Percentiles rank a stretch among this genome's conserved stretches.
These are phyloP conservation scores for Phyllostomus hastatus DNA, from an alignment of 2,113 vertebrate genomes.

Conservation along the genomic window DNA sequence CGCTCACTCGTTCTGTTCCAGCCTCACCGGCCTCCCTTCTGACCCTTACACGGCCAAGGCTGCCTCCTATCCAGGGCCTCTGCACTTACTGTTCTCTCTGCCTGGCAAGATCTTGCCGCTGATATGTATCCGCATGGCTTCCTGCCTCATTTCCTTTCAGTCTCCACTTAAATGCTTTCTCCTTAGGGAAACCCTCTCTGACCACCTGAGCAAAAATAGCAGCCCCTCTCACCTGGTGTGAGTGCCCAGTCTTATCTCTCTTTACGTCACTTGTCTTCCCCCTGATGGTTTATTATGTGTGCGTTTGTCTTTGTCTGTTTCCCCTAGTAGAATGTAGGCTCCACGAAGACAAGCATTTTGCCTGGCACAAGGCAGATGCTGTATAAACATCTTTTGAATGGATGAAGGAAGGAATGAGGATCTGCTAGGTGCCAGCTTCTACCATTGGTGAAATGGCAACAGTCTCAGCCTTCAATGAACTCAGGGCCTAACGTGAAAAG, in stretches of 20 bases:
- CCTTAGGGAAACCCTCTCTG: not conserved
- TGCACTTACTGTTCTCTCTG: not conserved
- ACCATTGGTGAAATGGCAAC: not conserved
- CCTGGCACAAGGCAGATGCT: not conserved
- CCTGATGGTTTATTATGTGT: not conserved
- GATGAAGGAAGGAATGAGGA: not conserved
- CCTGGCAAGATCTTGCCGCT: not conserved
- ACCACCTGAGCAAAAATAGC: not conserved
- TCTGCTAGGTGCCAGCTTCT: not conserved
- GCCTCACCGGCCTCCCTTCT: not conserved
- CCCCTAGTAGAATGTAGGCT: not conserved
- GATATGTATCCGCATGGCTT: not conserved
- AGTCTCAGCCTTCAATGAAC: not conserved
- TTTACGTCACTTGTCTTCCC: not conserved
- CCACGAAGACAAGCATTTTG: not conserved
- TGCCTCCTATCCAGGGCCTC: not conserved
- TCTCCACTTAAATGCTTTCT: not conserved
- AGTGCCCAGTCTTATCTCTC: not conserved
- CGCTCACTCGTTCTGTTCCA: not conserved
- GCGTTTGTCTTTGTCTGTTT: not conserved
- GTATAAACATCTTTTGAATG: not conserved
- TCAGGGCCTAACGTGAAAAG: not conserved
- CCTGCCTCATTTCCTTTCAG: not conserved
- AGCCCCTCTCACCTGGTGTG: not conserved
- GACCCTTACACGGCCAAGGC: not conserved